phyloP scores from a whole-genome alignment of 2,797 vertebrate genomes.

The Iguana delicatissima region DNA sequence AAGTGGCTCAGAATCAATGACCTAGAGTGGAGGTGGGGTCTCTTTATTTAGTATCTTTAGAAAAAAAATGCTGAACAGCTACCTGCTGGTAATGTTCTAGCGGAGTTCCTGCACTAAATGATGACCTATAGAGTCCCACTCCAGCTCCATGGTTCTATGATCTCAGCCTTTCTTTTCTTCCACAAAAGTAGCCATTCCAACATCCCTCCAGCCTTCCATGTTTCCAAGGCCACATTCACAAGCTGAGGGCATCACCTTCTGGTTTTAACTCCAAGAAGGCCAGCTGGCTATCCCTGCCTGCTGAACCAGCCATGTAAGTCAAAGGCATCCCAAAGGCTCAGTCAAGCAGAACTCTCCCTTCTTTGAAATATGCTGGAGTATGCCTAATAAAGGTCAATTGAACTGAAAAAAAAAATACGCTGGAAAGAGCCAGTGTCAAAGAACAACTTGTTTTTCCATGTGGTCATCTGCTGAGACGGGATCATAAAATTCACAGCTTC shows the following conservation, averaged over 20 bases:
- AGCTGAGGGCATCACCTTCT: neutral
- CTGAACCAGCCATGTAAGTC: neutral
- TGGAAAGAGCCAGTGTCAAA: slow-evolving; percentile 6
- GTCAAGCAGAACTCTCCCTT: slow-evolving; percentile 35
- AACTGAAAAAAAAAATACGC: no score
- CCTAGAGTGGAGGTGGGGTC: no score
- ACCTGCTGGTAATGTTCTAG: no score
- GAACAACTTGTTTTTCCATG: slow-evolving; percentile 35
- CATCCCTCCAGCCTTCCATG: neutral
- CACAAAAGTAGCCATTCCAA: neutral
- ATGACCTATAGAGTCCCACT: no score
- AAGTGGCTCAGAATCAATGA: no score
- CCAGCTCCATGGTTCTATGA: no score
- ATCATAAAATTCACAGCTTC: slow-evolving; percentile 24
- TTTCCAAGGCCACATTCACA: no score
- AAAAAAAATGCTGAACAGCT: no score
- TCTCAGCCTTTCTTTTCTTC: neutral
- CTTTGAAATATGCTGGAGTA: slow-evolving; percentile 38
- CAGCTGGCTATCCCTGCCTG: neutral
- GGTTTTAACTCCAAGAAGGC: neutral
- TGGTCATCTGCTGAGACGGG: neutral
- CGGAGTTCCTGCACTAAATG: no score
- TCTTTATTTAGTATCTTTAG: no score
- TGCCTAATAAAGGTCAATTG: no score
- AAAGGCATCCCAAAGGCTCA: slow-evolving; percentile 43